A percentile compares a stretch with the other conserved stretches of the same genome.
phyloP scores from a whole-genome alignment of 2,888 invertebrate genomes.

The Digitonthophagus gazella region DNA sequence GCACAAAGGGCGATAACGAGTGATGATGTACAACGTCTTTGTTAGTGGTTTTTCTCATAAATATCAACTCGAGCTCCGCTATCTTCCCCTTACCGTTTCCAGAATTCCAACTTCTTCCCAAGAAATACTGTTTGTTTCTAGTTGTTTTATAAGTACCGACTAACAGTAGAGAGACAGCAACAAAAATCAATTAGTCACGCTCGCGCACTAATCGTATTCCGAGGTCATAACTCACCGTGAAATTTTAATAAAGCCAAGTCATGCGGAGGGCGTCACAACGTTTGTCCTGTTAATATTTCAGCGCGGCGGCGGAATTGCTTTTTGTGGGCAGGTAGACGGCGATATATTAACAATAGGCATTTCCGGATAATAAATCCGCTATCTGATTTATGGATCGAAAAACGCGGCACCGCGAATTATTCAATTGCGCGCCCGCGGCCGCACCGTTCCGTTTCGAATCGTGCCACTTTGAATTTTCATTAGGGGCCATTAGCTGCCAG shows the following conservation, averaged over 20 bases:
- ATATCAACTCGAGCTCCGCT: background rate
- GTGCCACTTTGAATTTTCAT: background rate
- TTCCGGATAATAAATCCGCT: constrained; percentile 15
- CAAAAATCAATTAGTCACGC: background rate
- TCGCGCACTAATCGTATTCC: background rate
- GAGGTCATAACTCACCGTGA: background rate
- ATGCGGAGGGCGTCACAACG: background rate
- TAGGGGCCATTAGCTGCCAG: background rate
- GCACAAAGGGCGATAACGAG: constrained; percentile 15
- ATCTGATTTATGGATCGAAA: constrained; percentile 17
- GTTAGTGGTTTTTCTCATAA: constrained; percentile 10
- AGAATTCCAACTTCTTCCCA: background rate
- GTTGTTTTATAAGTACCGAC: background rate
- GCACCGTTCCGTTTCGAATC: background rate
- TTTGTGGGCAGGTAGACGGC: constrained; percentile 9
- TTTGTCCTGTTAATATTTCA: background rate
- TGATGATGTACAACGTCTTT: constrained; percentile 15
- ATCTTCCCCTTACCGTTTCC: background rate
- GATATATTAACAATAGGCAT: constrained; percentile 15
- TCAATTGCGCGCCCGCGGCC: constrained; percentile 6
- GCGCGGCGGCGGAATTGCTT: background rate
- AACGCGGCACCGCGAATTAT: constrained; percentile 10
- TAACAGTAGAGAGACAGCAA: background rate
- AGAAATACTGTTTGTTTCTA: background rate
- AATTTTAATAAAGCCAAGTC: background rate